Percentiles rank a stretch among this genome's conserved stretches.
phyloP scores from a whole-genome alignment of 2,113 vertebrate genomes.

The Xenopus laevis region DNA sequence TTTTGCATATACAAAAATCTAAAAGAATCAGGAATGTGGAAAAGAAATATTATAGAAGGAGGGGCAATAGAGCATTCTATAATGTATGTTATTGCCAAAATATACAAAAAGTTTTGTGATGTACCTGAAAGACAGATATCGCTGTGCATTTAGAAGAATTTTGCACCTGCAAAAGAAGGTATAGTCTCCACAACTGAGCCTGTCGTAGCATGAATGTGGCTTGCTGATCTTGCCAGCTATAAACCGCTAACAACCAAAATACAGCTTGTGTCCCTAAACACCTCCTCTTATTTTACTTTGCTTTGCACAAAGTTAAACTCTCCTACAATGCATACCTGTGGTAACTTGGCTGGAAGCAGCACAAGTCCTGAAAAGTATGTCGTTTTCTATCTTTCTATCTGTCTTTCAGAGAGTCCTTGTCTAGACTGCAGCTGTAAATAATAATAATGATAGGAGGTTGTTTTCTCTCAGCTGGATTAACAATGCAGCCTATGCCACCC shows the following conservation, averaged over 20 bases:
- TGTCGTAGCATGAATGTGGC: conserved; percentile 7
- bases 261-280: not conserved
- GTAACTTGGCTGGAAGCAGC: not conserved
- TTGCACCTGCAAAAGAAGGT: conserved; percentile 13
- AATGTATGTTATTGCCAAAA: too few species aligned
- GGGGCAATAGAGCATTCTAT: too few species aligned
- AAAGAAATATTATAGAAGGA: too few species aligned
- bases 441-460: not conserved
- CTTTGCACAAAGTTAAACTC: not conserved
- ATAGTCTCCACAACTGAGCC: not conserved
- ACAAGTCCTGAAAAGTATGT: not conserved
- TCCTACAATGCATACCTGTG: not conserved
- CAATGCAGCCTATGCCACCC: not conserved
- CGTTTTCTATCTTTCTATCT: not conserved
- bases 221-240: conserved; percentile 6
- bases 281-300: not conserved
- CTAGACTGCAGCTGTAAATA: conserved; percentile 8
- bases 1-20: too few species aligned
- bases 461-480: not conserved
- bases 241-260: conserved; percentile 15
- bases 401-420: not conserved
- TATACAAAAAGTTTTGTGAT: too few species aligned
- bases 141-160: not conserved
- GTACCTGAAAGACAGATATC: too few species aligned
- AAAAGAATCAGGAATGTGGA: too few species aligned